Conservation (phyloP, 2,888 invertebrate genomes). For the Melanophora roralis region DNA sequence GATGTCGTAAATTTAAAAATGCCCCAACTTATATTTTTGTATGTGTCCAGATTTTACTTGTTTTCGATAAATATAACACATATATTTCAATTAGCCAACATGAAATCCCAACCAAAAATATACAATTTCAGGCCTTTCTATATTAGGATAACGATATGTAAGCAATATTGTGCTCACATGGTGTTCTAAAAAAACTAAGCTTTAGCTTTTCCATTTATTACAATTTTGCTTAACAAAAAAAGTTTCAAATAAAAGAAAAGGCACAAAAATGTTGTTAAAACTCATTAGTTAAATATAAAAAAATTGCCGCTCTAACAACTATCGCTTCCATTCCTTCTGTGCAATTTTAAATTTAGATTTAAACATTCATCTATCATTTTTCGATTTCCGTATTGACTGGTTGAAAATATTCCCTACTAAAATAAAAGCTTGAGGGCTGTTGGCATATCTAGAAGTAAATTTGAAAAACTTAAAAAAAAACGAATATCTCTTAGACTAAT, state of each 20-base stretch:
- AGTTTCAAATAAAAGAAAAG: neutral
- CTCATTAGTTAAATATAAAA: constrained; percentile 48
- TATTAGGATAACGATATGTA: neutral
- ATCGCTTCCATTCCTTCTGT: constrained; percentile 2
- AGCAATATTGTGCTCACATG: neutral
- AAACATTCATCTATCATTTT: constrained; percentile 46
- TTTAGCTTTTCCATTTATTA: constrained; percentile 3
- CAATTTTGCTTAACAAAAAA: constrained; percentile 10
- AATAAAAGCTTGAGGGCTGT: neutral
- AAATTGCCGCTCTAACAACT: constrained; percentile 4
- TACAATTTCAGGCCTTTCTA: too few species aligned
- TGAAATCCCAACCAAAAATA: too few species aligned
- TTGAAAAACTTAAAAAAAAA: neutral
- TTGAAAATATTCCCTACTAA: neutral
- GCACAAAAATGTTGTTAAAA: constrained; percentile 1
- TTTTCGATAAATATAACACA: too few species aligned
- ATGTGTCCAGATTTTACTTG: too few species aligned
- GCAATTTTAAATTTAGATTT: constrained; percentile 19
- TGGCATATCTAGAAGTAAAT: constrained; percentile 24
- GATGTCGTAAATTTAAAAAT: too few species aligned
- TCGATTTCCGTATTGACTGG: constrained; percentile 27
- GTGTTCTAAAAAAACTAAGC: neutral
- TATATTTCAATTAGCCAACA: too few species aligned
- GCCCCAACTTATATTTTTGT: too few species aligned
- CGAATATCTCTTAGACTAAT: constrained; percentile 13